phyloP scores from a whole-genome alignment of 2,113 vertebrate species.

The Pluvianellus socialis region DNA sequence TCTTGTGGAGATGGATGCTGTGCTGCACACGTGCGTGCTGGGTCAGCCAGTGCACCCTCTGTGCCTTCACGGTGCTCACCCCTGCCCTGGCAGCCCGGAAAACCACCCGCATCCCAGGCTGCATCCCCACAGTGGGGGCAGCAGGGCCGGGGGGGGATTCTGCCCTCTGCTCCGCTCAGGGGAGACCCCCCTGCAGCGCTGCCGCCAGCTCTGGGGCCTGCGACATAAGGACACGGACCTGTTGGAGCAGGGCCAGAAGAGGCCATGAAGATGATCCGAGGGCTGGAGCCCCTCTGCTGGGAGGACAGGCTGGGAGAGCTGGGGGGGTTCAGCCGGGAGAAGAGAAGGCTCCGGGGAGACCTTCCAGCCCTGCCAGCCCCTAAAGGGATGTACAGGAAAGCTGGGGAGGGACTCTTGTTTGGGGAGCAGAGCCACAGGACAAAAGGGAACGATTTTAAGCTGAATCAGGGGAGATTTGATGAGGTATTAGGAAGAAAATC shows the following conservation, averaged over 20 bases:
- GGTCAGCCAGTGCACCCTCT: accelerated
- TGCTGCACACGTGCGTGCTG: accelerated
- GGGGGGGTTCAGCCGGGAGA: background rate
- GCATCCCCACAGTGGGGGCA: background rate
- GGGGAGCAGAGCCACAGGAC: background rate
- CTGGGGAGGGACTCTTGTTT: background rate
- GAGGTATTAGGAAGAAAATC: background rate
- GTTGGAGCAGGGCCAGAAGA: background rate
- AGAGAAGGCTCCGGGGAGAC: background rate
- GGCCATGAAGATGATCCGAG: background rate
- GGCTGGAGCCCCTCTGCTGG: background rate
- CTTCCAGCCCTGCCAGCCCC: background rate
- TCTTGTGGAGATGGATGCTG: background rate
- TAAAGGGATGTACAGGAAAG: background rate
- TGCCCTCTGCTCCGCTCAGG: background rate
- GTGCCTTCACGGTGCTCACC: too few relatives aligned
- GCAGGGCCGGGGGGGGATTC: background rate
- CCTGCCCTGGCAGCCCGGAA: background rate
- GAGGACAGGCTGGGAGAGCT: background rate
- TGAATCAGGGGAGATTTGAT: background rate
- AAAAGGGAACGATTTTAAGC: background rate
- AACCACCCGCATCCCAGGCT: background rate
- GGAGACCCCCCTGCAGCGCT: background rate
- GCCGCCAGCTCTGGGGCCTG: background rate
- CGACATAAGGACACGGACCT: background rate